These are phyloP conservation scores for Oreochromis spilurus DNA, from an alignment of 2,113 vertebrate genomes.

Conservation along the genomic window DNA sequence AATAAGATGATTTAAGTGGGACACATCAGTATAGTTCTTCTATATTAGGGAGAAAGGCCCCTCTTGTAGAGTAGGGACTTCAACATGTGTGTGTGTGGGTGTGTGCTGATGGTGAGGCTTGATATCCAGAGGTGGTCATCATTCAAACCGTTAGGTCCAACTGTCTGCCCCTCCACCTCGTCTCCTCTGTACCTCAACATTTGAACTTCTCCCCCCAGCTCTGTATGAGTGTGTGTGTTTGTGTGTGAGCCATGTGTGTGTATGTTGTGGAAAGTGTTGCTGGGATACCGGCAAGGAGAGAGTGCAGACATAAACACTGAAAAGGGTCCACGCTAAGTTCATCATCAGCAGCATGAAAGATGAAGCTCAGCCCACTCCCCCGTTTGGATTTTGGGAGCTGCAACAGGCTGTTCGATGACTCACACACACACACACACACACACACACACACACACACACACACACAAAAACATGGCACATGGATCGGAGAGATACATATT, in stretches of 20 bases:
- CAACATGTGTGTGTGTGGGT: neutral
- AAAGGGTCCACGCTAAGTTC: neutral
- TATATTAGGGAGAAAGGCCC: constrained; percentile 11
- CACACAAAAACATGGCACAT: constrained; percentile 17
- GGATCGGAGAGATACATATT: neutral
- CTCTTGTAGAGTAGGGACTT: neutral
- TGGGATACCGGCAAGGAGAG: constrained; percentile 44
- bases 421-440: neutral
- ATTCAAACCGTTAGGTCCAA: constrained; percentile 8
- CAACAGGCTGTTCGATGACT: neutral
- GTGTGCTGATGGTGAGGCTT: neutral
- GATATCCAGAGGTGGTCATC: neutral
- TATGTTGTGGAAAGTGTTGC: constrained; percentile 64
- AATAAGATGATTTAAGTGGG: neutral
- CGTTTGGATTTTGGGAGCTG: neutral
- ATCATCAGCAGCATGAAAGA: neutral
- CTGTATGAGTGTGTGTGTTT: neutral
- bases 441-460: neutral
- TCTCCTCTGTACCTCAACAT: neutral
- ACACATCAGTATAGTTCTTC: neutral
- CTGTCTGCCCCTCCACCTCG: neutral
- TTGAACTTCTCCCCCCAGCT: neutral
- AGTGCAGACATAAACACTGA: constrained; percentile 52
- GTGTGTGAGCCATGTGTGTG: neutral
- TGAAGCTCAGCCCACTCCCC: neutral